A percentile compares a stretch with the other conserved stretches of the same genome.
Evolutionary conservation across 2,113 vertebrate species (phyloP).

Genomic region (Camarhynchus parvulus): DNA sequence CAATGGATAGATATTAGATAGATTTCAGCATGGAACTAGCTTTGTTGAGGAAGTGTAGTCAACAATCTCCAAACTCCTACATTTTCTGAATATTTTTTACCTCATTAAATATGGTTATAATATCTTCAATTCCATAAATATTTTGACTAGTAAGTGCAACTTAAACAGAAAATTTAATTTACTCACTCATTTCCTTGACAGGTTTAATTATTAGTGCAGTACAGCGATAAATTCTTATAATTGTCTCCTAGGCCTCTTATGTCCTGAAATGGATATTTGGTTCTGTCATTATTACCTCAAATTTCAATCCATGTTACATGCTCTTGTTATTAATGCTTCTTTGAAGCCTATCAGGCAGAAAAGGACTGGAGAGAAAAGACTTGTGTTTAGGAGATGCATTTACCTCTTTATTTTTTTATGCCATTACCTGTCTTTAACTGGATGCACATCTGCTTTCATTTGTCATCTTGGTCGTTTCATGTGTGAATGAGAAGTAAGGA

Average conservation of each 20-base stretch:
- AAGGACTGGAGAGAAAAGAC: background rate
- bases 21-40: background rate
- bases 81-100: background rate
- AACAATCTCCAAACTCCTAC: background rate
- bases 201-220: background rate
- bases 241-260: background rate
- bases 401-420: background rate
- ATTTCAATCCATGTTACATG: background rate
- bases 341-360: background rate
- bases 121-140: background rate
- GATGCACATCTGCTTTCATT: background rate
- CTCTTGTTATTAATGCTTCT: background rate
- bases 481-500: background rate
- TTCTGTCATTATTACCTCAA: background rate
- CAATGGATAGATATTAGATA: background rate
- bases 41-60: background rate
- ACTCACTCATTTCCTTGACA: background rate
- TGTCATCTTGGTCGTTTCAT: rapidly evolving
- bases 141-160: background rate
- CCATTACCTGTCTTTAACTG: background rate
- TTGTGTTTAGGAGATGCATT: background rate
- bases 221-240: background rate
- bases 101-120: background rate
- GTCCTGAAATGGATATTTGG: background rate
- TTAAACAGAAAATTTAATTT: background rate